A percentile compares a stretch with the other conserved stretches of the same genome.
Conservation (phyloP, 2,888 invertebrate genomes). For the Zootermopsis nevadensis region DNA sequence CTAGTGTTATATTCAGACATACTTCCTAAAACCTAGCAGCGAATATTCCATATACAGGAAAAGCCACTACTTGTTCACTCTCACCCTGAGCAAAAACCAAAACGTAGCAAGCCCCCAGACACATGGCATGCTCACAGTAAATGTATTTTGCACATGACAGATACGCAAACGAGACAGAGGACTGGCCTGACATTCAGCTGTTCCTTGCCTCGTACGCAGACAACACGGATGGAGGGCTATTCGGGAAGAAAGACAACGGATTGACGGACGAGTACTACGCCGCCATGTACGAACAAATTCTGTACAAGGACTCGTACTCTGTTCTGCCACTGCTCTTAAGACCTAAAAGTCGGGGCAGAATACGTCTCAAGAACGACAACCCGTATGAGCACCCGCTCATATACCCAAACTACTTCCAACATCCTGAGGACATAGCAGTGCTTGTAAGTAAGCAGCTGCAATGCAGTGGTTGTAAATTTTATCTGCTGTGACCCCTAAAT, state of each 20-base stretch:
- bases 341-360: conserved; percentile 77
- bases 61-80: too few species aligned
- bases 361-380: conserved; percentile 75
- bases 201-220: conserved; percentile 81
- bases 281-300: conserved; percentile 75
- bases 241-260: conserved; percentile 76
- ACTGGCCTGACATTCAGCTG: conserved; percentile 84
- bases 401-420: conserved; percentile 85
- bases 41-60: too few species aligned
- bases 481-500: too few species aligned
- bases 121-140: not conserved
- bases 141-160: conserved; percentile 53
- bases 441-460: conserved; percentile 68
- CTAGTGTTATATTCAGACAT: too few species aligned
- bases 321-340: conserved; percentile 77
- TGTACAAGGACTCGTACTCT: conserved; percentile 75
- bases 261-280: conserved; percentile 75
- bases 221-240: conserved; percentile 81
- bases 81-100: too few species aligned
- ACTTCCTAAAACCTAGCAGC: too few species aligned
- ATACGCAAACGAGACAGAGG: conserved; percentile 72
- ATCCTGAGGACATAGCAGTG: conserved; percentile 77
- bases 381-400: conserved; percentile 83
- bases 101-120: too few species aligned
- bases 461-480: too few species aligned